Evolutionary conservation across 2,113 vertebrate genomes (phyloP).

Genomic region (Vidua chalybeata): DNA sequence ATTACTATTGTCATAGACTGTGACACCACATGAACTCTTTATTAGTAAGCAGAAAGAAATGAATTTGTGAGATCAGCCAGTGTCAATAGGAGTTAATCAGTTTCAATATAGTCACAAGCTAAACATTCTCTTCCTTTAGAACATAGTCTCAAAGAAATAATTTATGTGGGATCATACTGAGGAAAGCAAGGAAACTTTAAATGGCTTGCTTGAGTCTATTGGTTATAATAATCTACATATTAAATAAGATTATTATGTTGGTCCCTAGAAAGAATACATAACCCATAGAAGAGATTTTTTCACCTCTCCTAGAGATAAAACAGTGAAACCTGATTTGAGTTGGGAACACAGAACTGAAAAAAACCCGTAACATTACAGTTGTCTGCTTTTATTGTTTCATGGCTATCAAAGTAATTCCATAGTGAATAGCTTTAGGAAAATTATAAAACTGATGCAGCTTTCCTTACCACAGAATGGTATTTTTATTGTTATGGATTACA

Average conservation of each 20-base stretch:
- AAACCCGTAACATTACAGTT: background rate
- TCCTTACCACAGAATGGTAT: background rate
- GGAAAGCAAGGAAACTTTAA: background rate
- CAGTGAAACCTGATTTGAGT: background rate
- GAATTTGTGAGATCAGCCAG: background rate
- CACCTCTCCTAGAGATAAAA: background rate
- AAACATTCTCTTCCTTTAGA: background rate
- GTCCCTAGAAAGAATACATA: background rate
- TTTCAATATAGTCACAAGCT: background rate
- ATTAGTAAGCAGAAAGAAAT: constrained; percentile 28
- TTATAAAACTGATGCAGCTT: background rate
- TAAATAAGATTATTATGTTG: background rate
- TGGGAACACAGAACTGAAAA: background rate
- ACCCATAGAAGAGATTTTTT: background rate
- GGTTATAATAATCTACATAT: background rate
- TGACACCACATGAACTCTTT: constrained; percentile 30
- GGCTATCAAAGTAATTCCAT: background rate
- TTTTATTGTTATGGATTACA: background rate
- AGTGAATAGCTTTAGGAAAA: background rate
- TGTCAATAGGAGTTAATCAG: constrained; percentile 26
- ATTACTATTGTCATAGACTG: constrained; percentile 22
- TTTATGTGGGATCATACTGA: background rate
- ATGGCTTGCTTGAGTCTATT: background rate
- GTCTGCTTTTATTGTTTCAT: background rate
- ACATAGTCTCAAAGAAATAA: background rate